phyloP scores from a whole-genome alignment of 2,113 vertebrate species.

The Rafetus swinhoei region DNA sequence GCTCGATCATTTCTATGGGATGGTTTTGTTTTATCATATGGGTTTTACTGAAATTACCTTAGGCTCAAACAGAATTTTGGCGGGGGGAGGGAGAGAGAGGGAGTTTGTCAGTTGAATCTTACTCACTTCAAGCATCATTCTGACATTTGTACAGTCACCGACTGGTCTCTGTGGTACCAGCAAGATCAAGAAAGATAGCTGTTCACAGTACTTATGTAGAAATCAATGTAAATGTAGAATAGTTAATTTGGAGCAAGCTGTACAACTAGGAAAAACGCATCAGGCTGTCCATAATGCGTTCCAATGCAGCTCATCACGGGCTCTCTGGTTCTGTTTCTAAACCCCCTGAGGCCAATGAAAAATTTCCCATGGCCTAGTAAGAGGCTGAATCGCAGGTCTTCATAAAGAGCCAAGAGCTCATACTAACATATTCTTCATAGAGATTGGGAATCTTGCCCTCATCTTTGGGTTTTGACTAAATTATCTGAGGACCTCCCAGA shows the following conservation, averaged over 20 bases:
- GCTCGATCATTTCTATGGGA: not conserved
- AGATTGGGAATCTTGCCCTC: not conserved
- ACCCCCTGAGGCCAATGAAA: not conserved
- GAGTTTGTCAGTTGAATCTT: not conserved
- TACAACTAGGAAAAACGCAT: not conserved
- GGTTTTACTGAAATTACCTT: not conserved
- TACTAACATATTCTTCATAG: not conserved
- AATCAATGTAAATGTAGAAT: not conserved
- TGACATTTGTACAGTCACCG: not conserved
- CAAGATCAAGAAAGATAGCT: not conserved
- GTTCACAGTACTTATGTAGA: not conserved
- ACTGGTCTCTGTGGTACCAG: not conserved
- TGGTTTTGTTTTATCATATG: not conserved
- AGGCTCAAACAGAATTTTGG: not conserved
- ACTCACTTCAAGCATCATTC: not conserved
- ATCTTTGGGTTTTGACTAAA: not conserved
- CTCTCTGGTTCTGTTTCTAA: not conserved
- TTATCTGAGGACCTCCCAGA: not conserved
- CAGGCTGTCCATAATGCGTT: not conserved
- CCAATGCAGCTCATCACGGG: not conserved
- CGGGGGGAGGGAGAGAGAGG: not conserved
- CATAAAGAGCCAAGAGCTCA: not conserved
- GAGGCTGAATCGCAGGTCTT: not conserved
- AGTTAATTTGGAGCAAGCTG: not conserved
- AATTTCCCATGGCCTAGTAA: not conserved